phyloP scores from a whole-genome alignment of 2,888 invertebrate species.

The Drosophila melanosoma region DNA sequence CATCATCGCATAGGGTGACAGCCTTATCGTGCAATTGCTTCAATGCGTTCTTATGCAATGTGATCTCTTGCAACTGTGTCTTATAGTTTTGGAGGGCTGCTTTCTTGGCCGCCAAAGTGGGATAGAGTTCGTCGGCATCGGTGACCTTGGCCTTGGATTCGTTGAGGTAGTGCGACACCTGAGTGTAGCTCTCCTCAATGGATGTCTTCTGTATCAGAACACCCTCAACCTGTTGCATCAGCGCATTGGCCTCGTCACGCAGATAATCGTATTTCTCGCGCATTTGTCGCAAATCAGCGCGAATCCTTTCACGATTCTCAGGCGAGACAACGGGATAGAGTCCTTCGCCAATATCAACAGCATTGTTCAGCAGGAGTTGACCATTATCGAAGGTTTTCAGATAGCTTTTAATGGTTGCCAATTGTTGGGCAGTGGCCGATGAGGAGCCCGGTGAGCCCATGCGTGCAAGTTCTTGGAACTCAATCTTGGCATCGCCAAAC shows the following conservation, averaged over 20 bases:
- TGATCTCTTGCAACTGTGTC: constrained; percentile 93
- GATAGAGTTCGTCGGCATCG: constrained; percentile 89
- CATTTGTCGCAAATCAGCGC: constrained; percentile 92
- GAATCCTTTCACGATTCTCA: constrained; percentile 93
- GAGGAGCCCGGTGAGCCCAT: constrained; percentile 90
- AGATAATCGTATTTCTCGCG: constrained; percentile 94
- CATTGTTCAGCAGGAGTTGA: constrained; percentile 90
- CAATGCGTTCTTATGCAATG: constrained; percentile 93
- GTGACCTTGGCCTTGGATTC: constrained; percentile 91
- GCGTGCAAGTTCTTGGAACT: constrained; percentile 90
- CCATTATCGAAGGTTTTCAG: constrained; percentile 90
- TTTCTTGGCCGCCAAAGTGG: constrained; percentile 95
- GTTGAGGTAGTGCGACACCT: constrained; percentile 94
- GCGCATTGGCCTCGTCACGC: constrained; percentile 92
- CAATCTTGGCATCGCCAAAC: constrained; percentile 91
- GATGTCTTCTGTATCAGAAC: constrained; percentile 95
- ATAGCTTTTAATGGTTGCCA: constrained; percentile 89
- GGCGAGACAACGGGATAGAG: constrained; percentile 94
- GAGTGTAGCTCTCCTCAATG: constrained; percentile 95
- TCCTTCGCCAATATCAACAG: constrained; percentile 94
- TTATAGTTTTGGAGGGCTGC: constrained; percentile 92
- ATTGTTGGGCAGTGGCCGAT: constrained; percentile 89
- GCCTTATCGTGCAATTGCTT: constrained; percentile 94
- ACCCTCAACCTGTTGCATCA: constrained; percentile 94
- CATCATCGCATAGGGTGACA: constrained; percentile 91